Evolutionary conservation across 2,797 vertebrate species (phyloP).

Genomic region (Lacerta viridis): DNA sequence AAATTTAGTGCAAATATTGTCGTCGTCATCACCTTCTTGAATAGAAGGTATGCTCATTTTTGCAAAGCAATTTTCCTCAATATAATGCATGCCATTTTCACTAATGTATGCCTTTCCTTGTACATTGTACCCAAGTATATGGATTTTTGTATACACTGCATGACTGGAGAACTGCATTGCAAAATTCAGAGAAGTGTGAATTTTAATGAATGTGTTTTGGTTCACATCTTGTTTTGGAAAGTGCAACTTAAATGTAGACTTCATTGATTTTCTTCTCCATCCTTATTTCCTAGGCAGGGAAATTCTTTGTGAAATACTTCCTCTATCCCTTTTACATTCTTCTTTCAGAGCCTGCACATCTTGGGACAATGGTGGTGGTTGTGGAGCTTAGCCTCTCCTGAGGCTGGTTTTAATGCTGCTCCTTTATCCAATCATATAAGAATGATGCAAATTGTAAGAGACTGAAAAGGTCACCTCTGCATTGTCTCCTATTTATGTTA

Average conservation of each 20-base stretch:
- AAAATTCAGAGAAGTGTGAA: too few species aligned
- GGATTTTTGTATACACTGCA: too few species aligned
- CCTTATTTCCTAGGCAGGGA: not conserved
- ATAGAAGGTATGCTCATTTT: too few species aligned
- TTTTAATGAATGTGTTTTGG: not conserved
- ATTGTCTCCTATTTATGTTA: constrained; percentile 57
- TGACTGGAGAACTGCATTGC: too few species aligned
- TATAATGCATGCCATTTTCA: too few species aligned
- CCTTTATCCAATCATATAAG: constrained; percentile 58
- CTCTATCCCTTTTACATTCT: not conserved
- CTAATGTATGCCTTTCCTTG: too few species aligned
- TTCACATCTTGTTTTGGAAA: not conserved
- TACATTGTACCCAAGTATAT: too few species aligned
- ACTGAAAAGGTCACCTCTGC: constrained; percentile 73
- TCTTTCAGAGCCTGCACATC: constrained; percentile 21
- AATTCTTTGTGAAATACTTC: not conserved
- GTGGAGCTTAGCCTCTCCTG: constrained; percentile 36
- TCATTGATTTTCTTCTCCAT: too few species aligned
- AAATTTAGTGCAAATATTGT: too few species aligned
- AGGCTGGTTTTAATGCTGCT: constrained; percentile 52
- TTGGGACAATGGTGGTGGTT: not conserved
- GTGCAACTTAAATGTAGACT: too few species aligned
- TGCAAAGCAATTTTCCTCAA: too few species aligned
- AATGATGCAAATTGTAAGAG: constrained; percentile 70
- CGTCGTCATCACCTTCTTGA: too few species aligned